phyloP scores from a whole-genome alignment of 1,140 invertebrate species.

The Schmidtea mediterranea region DNA sequence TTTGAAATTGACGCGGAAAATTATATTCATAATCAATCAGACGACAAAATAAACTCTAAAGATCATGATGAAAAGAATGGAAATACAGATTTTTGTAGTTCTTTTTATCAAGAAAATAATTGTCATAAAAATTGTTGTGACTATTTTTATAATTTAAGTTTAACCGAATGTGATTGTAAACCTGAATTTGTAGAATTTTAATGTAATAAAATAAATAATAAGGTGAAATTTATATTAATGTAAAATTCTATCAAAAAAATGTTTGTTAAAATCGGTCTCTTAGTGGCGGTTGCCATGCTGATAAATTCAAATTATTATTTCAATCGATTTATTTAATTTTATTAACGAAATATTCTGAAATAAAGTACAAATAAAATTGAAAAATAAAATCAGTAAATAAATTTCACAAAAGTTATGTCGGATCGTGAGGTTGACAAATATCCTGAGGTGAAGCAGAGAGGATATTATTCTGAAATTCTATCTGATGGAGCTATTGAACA shows the following conservation, averaged over 20 bases:
- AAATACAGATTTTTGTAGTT: too few species aligned
- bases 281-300: not conserved
- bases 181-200: too few species aligned
- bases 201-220: too few species aligned
- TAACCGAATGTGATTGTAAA: too few species aligned
- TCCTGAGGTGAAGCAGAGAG: conserved; percentile 24
- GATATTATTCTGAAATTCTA: conserved; percentile 25
- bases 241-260: not conserved
- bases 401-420: conserved; percentile 6
- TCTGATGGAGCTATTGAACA: conserved; percentile 12
- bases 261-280: conserved; percentile 4
- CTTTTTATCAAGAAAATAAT: too few species aligned
- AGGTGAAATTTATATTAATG: too few species aligned
- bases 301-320: not conserved
- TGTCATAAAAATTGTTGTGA: too few species aligned
- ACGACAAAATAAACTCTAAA: too few species aligned
- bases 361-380: not conserved
- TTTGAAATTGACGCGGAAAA: too few species aligned
- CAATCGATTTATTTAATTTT: not conserved
- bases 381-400: not conserved
- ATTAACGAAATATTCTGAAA: not conserved
- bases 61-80: too few species aligned
- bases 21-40: too few species aligned
- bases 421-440: conserved; percentile 10
- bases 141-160: too few species aligned